Evolutionary conservation across 2,113 vertebrate genomes (phyloP).

Genomic region (Cercocebus atys): DNA sequence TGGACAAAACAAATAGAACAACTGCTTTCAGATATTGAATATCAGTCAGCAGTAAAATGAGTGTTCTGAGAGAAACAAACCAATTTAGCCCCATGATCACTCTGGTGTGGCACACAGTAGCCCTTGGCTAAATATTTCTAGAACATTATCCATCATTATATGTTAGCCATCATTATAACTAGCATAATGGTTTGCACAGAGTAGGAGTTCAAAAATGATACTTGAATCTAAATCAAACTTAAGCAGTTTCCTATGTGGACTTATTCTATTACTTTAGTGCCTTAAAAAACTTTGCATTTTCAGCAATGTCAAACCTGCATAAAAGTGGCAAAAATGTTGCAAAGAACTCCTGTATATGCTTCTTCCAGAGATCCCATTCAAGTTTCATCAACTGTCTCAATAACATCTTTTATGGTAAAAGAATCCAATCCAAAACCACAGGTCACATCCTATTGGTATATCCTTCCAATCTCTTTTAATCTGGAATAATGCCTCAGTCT

Average conservation of each 20-base stretch:
- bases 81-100: background rate
- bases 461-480: background rate
- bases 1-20: background rate
- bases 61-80: background rate
- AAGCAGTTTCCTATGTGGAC: background rate
- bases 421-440: background rate
- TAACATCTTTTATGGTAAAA: background rate
- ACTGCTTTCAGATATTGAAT: background rate
- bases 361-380: background rate
- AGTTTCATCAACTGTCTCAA: background rate
- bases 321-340: background rate
- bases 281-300: background rate
- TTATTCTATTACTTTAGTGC: background rate
- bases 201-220: constrained; percentile 5
- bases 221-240: background rate
- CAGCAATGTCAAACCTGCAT: background rate
- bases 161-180: background rate
- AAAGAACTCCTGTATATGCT: background rate
- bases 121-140: background rate
- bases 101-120: background rate
- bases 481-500: background rate
- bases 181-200: background rate
- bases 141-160: background rate
- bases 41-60: background rate
- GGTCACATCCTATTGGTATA: background rate